These are phyloP conservation scores for Mercenaria mercenaria DNA, from an alignment of 1,140 invertebrate species.

Conservation along the genomic window DNA sequence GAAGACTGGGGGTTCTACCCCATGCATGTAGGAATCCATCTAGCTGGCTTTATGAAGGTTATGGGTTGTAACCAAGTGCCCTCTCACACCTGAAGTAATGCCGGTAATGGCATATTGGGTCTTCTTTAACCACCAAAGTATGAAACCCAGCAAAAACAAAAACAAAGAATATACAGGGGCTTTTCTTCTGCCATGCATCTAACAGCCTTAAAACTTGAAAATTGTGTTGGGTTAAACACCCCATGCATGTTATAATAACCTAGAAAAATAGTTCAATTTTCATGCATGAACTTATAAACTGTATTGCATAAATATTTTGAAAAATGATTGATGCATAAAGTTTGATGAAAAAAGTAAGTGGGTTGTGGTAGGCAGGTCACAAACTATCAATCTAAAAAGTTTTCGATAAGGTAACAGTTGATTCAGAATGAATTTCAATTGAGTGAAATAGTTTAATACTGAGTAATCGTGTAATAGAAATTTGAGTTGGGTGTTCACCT, in stretches of 20 bases:
- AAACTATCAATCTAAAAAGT: not conserved
- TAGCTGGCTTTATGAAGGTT: too few species aligned
- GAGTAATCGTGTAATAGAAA: not conserved
- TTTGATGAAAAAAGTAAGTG: not conserved
- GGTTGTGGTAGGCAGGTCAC: not conserved
- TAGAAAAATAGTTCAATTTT: not conserved
- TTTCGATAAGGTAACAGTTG: not conserved
- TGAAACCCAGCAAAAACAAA: too few species aligned
- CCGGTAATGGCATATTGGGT: too few species aligned
- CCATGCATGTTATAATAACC: not conserved
- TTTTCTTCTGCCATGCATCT: too few species aligned
- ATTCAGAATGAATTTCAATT: not conserved
- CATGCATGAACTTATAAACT: conserved; percentile 19
- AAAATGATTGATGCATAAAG: not conserved
- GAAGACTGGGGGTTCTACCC: too few species aligned
- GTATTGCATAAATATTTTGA: not conserved
- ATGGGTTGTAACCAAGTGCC: too few species aligned
- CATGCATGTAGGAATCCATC: too few species aligned
- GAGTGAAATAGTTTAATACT: conserved; percentile 5
- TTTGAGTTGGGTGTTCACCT: not conserved
- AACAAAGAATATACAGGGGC: too few species aligned
- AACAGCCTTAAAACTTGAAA: too few species aligned
- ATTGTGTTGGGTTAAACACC: too few species aligned
- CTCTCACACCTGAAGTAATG: too few species aligned
- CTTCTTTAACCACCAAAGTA: too few species aligned